These are phyloP conservation scores for Drosophila paracracens DNA, from an alignment of 2,888 invertebrate genomes.

Conservation along the genomic window DNA sequence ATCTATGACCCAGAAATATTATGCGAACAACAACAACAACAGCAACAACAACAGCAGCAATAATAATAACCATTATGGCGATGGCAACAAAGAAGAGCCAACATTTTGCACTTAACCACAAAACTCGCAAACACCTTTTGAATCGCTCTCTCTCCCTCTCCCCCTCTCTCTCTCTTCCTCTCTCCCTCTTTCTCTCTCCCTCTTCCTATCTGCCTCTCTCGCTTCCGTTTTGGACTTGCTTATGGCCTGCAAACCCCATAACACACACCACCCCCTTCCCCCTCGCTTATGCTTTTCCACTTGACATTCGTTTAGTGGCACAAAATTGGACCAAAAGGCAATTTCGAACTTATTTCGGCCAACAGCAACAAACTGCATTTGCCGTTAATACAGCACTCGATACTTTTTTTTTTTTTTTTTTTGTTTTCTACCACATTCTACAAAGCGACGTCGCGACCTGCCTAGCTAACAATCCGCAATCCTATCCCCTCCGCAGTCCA, in stretches of 20 bases:
- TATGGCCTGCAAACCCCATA: neutral
- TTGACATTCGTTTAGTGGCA: conserved; percentile 60
- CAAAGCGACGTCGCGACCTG: conserved; percentile 39
- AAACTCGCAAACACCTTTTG: conserved; percentile 30
- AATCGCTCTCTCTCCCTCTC: neutral
- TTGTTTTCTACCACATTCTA: conserved; percentile 59
- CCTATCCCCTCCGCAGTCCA: conserved; percentile 8
- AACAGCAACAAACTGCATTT: conserved; percentile 22
- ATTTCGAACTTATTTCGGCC: conserved; percentile 45
- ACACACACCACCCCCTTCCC: neutral
- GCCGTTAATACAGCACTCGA: conserved; percentile 36
- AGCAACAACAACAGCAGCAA: conserved; percentile 49
- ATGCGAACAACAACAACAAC: neutral
- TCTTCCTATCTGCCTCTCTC: neutral
- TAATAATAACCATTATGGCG: conserved; percentile 31
- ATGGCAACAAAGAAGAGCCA: conserved; percentile 61
- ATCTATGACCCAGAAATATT: conserved; percentile 57
- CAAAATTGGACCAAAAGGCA: conserved; percentile 29
- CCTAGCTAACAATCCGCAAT: conserved; percentile 15
- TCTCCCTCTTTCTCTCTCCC: neutral
- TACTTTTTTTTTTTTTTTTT: conserved; percentile 22
- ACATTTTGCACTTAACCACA: conserved; percentile 60
- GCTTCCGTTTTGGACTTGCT: neutral
- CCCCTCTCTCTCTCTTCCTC: neutral
- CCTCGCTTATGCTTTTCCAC: conserved; percentile 34